Percentiles rank a stretch among this genome's conserved stretches.
phyloP scores from a whole-genome alignment of 2,113 vertebrate species.

The Antechinus flavipes region DNA sequence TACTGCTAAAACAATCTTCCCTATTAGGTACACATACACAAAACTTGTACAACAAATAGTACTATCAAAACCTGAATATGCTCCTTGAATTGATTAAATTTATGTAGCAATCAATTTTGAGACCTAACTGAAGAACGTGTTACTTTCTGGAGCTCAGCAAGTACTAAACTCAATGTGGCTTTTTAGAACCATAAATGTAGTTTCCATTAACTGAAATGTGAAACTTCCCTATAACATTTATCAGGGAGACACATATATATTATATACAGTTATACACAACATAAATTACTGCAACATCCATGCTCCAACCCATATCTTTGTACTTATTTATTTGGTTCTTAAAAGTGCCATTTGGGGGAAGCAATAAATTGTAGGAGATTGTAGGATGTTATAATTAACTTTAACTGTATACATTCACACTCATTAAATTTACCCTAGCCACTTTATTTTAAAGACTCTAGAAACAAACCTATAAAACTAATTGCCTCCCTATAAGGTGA shows the following conservation, averaged over 20 bases:
- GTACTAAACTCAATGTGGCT: neutral
- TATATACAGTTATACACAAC: neutral
- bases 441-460: constrained; percentile 75
- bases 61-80: constrained; percentile 10
- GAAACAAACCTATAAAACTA: constrained; percentile 79
- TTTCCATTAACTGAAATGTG: constrained; percentile 13
- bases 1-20: constrained; percentile 35
- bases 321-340: neutral
- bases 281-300: neutral
- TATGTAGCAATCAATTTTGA: neutral
- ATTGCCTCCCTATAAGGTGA: constrained; percentile 78
- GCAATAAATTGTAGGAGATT: constrained; percentile 63
- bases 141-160: constrained; percentile 22
- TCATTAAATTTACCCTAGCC: constrained; percentile 78
- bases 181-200: neutral
- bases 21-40: neutral
- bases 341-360: constrained; percentile 33
- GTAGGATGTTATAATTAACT: constrained; percentile 60
- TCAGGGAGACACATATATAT: neutral
- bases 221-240: constrained; percentile 42
- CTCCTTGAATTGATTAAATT: neutral
- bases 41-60: constrained; percentile 30
- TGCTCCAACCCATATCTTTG: neutral
- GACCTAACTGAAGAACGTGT: constrained; percentile 11
- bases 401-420: constrained; percentile 28